phyloP scores from a whole-genome alignment of 92 coral and sea anemone genomes.

The Blastomussa wellsi region DNA sequence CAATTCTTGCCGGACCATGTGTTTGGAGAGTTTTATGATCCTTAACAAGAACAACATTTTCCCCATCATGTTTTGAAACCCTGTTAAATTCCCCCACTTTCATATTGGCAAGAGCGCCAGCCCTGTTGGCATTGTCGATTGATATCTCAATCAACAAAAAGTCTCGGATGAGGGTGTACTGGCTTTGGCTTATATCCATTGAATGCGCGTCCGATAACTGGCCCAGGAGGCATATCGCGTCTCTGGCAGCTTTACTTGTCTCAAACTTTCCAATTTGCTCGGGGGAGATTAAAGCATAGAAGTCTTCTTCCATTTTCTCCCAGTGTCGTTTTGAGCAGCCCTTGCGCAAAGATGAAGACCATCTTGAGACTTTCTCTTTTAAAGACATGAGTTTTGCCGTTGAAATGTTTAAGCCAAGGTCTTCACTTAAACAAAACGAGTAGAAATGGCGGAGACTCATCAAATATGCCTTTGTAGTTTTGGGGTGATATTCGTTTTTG shows the following conservation, averaged over 20 bases:
- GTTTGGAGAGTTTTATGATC: constrained; percentile 7
- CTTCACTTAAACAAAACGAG: constrained; percentile 45
- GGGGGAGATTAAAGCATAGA: constrained; percentile 31
- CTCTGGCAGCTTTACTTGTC: constrained; percentile 57
- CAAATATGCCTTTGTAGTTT: constrained; percentile 56
- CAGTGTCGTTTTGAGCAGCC: constrained; percentile 46
- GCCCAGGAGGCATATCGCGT: constrained; percentile 48
- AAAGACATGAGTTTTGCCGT: constrained; percentile 15
- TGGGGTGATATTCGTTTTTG: constrained; percentile 34
- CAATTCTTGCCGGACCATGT: constrained; percentile 26
- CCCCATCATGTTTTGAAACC: constrained; percentile 28
- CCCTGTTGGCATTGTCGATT: constrained; percentile 62
- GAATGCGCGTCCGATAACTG: constrained; percentile 35
- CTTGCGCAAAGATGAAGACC: constrained; percentile 58
- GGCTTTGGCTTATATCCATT: constrained; percentile 42
- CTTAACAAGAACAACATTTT: constrained; percentile 17
- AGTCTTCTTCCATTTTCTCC: constrained; percentile 68
- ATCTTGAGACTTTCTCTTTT: constrained; percentile 43
- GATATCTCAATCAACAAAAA: constrained; percentile 53
- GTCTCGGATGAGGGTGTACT: constrained; percentile 55
- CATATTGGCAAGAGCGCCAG: constrained; percentile 62
- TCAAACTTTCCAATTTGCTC: constrained; percentile 44
- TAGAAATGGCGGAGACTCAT: constrained; percentile 65
- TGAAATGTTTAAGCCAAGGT: constrained; percentile 24
- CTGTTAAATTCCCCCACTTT: constrained; percentile 40